These are phyloP conservation scores for Crossaster papposus DNA, from an alignment of 53 echinoderm and acorn worm genomes.

Conservation along the genomic window DNA sequence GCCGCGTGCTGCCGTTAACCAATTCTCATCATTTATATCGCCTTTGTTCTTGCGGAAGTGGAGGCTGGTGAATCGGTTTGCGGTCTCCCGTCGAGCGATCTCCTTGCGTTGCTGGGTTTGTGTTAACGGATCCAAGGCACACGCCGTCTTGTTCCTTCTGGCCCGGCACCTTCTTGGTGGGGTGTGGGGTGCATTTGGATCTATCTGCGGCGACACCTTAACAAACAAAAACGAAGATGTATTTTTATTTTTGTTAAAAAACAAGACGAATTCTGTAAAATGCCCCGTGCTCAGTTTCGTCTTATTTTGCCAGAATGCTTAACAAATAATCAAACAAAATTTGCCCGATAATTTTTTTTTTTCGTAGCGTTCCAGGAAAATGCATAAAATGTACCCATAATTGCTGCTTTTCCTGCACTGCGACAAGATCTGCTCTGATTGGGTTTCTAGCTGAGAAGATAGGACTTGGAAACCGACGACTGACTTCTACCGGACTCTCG, in stretches of 20 bases:
- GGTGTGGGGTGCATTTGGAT: conserved; percentile 56
- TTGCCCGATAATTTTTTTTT: too few species aligned
- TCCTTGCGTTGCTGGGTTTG: conserved; percentile 36
- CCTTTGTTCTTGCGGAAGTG: background rate
- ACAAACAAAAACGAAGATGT: background rate
- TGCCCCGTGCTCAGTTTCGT: too few species aligned
- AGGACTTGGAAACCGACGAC: conserved; percentile 74
- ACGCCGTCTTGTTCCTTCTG: conserved; percentile 38
- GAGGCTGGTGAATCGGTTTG: conserved; percentile 17
- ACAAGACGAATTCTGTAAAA: background rate
- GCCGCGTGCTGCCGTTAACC: background rate
- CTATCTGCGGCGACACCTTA: conserved; percentile 91
- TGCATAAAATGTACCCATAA: conserved; percentile 27
- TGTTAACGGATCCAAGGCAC: conserved; percentile 31
- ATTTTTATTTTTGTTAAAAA: background rate
- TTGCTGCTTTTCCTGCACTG: conserved; percentile 49
- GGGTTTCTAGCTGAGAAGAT: conserved; percentile 77
- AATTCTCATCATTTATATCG: background rate
- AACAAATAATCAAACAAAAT: too few species aligned
- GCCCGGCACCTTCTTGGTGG: conserved; percentile 59
- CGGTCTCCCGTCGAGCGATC: conserved; percentile 5
- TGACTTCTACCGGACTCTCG: conserved; percentile 80
- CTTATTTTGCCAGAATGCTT: too few species aligned
- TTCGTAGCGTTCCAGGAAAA: too few species aligned
- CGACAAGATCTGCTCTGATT: conserved; percentile 70